Conservation (phyloP, 2,888 invertebrate species). For the Schrankia costaestrigalis region DNA sequence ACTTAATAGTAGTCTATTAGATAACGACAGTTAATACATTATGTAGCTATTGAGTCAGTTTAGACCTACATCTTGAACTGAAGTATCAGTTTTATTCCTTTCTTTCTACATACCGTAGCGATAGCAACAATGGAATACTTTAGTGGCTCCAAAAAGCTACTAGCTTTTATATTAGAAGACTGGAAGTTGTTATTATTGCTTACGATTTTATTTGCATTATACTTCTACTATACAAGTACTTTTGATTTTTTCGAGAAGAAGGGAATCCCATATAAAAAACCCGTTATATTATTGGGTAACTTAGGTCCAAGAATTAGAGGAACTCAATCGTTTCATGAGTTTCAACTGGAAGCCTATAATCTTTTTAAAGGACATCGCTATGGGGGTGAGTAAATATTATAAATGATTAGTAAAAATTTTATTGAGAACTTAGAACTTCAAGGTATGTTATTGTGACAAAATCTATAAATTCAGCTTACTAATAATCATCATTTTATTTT, state of each 20-base stretch:
- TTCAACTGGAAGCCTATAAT: slow-evolving; percentile 66
- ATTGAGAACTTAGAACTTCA: no score
- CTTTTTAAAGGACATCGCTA: slow-evolving; percentile 67
- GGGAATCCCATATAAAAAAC: slow-evolving; percentile 66
- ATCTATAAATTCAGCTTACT: no score
- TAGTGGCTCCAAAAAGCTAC: slow-evolving; percentile 40
- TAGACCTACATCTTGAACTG: no score
- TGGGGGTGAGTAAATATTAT: slow-evolving; percentile 59
- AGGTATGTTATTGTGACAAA: no score
- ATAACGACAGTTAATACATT: no score
- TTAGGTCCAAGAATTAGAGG: slow-evolving; percentile 61
- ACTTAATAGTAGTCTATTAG: no score
- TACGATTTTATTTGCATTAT: slow-evolving; percentile 50
- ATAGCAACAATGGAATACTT: slow-evolving; percentile 38
- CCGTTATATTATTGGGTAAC: slow-evolving; percentile 73
- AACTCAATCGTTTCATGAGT: slow-evolving; percentile 69
- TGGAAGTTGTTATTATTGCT: slow-evolving; percentile 59
- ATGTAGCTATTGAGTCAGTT: no score
- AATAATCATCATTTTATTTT: no score
- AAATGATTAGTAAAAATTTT: not conserved
- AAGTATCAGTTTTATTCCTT: not conserved
- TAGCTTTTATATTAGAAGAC: slow-evolving; percentile 49
- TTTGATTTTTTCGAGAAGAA: slow-evolving; percentile 70
- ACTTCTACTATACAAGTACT: slow-evolving; percentile 67
- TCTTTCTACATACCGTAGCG: not conserved